Percentiles rank a stretch among this genome's conserved stretches.
These are phyloP conservation scores for Gymnogyps californianus DNA, from an alignment of 2,113 vertebrate species.

Conservation along the genomic window DNA sequence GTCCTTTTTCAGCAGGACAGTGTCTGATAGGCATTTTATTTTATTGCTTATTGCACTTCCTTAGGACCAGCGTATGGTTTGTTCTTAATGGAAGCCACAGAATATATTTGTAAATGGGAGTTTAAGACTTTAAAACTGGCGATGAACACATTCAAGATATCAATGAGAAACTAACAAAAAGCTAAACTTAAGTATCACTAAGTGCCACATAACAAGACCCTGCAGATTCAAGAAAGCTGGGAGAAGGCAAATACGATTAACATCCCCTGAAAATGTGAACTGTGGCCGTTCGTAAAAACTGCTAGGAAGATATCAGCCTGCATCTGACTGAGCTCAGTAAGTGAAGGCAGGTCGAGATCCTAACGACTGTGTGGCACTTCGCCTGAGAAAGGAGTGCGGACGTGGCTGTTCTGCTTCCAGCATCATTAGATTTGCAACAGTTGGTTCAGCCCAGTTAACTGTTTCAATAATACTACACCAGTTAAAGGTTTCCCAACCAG, in stretches of 20 bases:
- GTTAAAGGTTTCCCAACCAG: slow-evolving; percentile 60
- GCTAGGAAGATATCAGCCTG: neutral
- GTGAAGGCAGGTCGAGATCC: neutral
- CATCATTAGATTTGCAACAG: neutral
- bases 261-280: neutral
- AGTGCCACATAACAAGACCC: neutral
- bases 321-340: neutral
- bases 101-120: neutral
- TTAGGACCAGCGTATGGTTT: neutral
- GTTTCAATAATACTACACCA: slow-evolving; percentile 14
- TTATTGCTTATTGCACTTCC: neutral
- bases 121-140: neutral
- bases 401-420: neutral
- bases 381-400: neutral
- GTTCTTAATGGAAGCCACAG: neutral
- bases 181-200: neutral
- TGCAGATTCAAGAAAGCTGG: neutral
- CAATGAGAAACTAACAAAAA: neutral
- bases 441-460: neutral
- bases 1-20: neutral
- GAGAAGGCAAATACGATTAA: neutral
- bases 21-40: neutral
- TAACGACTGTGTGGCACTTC: neutral
- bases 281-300: neutral
- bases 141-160: neutral